Evolutionary conservation across 2,888 invertebrate genomes (phyloP).

Genomic region (Pherbina coryleti): DNA sequence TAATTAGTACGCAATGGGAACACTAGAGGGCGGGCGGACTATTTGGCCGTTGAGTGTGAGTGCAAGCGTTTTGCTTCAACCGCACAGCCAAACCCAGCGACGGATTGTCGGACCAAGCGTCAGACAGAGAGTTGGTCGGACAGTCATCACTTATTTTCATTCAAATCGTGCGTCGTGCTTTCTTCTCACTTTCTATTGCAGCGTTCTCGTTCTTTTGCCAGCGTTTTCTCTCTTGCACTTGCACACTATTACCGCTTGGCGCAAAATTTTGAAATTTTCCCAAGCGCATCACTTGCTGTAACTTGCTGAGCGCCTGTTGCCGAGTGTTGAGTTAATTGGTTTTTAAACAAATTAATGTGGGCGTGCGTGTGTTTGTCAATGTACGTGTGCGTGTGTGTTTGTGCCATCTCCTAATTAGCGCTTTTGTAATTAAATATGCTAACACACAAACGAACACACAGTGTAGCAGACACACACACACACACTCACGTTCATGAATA

Average conservation of each 20-base stretch:
- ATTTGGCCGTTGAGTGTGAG: background rate
- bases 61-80: background rate
- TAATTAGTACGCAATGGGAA: constrained; percentile 29
- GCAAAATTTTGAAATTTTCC: constrained; percentile 26
- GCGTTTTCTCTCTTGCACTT: constrained; percentile 32
- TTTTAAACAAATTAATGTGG: constrained; percentile 69
- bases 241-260: constrained; percentile 16
- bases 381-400: constrained; percentile 51
- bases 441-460: constrained; percentile 50
- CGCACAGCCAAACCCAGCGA: background rate
- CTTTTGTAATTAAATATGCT: constrained; percentile 69
- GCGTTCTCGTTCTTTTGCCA: constrained; percentile 1
- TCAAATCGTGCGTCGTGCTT: background rate
- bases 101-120: background rate
- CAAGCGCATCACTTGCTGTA: constrained; percentile 51
- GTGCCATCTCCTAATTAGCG: constrained; percentile 66
- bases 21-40: background rate
- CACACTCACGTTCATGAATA: constrained; percentile 35
- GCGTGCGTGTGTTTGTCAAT: constrained; percentile 51
- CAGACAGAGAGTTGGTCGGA: background rate
- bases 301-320: constrained; percentile 65
- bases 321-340: constrained; percentile 67
- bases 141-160: background rate
- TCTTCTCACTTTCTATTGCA: constrained; percentile 20
- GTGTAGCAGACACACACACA: constrained; percentile 39